phyloP scores from a whole-genome alignment of 2,113 vertebrate genomes.

The Tenebrosternarchus preto region DNA sequence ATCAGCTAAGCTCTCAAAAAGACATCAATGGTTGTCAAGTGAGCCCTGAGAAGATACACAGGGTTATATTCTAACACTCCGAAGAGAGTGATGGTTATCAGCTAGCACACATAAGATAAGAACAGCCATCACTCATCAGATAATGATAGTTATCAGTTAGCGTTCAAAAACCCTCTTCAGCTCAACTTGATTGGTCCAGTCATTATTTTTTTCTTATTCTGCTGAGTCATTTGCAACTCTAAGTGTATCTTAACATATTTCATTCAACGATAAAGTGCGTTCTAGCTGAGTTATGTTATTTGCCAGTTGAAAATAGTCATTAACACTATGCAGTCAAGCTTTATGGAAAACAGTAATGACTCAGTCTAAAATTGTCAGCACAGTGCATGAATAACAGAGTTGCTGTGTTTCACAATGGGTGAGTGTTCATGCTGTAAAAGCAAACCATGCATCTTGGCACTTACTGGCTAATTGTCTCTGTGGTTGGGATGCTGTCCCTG shows the following conservation, averaged over 20 bases:
- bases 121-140: no score
- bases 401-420: background rate
- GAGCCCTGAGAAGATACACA: no score
- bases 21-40: background rate
- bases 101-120: no score
- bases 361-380: background rate
- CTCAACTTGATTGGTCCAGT: background rate
- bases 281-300: background rate
- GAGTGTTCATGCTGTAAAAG: background rate
- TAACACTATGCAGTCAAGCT: background rate
- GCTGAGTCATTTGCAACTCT: background rate
- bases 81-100: background rate
- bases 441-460: background rate
- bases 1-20: background rate
- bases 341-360: background rate
- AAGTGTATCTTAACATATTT: background rate
- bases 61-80: background rate
- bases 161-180: background rate
- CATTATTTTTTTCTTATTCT: background rate
- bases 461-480: background rate
- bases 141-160: background rate
- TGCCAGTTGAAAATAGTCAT: constrained; percentile 9
- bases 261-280: background rate
- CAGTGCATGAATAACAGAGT: background rate
- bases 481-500: background rate